These are phyloP conservation scores for Xyrauchen texanus DNA, from an alignment of 2,113 vertebrate genomes.

Conservation along the genomic window DNA sequence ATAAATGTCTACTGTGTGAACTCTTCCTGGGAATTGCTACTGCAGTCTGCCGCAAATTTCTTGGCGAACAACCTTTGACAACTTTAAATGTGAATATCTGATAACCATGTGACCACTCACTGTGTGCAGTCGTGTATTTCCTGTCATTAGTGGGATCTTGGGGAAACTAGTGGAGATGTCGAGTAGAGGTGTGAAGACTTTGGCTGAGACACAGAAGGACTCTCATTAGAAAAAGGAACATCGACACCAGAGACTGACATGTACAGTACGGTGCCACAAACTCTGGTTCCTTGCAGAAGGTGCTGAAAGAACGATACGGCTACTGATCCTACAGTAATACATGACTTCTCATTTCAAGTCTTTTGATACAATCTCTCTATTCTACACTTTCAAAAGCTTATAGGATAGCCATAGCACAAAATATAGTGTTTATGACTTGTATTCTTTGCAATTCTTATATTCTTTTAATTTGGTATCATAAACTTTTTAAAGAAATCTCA, in stretches of 20 bases:
- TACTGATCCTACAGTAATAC: constrained; percentile 1
- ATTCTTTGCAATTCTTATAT: too few species aligned
- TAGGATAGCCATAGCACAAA: too few species aligned
- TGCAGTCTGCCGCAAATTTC: constrained; percentile 9
- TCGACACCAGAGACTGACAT: constrained; percentile 37
- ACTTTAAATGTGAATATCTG: constrained; percentile 29
- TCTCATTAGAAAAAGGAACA: constrained; percentile 44
- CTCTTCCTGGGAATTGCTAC: not conserved
- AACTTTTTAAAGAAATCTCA: too few species aligned
- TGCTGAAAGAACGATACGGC: constrained; percentile 27
- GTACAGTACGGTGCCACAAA: constrained; percentile 36
- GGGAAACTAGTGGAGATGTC: constrained; percentile 33
- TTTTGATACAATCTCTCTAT: too few species aligned
- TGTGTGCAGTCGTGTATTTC: constrained; percentile 27
- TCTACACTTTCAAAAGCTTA: too few species aligned
- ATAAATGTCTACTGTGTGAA: not conserved
- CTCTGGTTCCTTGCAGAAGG: constrained; percentile 22
- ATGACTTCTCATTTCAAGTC: not conserved
- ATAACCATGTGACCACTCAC: not conserved
- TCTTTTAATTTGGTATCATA: too few species aligned
- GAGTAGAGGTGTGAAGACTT: constrained; percentile 36
- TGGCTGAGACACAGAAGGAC: constrained; percentile 46
- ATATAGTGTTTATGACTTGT: too few species aligned
- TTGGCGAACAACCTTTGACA: constrained; percentile 17
- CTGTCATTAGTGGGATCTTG: constrained; percentile 20